These are phyloP conservation scores for Coenobita brevimanus DNA, from an alignment of 1,140 invertebrate species.

Conservation along the genomic window DNA sequence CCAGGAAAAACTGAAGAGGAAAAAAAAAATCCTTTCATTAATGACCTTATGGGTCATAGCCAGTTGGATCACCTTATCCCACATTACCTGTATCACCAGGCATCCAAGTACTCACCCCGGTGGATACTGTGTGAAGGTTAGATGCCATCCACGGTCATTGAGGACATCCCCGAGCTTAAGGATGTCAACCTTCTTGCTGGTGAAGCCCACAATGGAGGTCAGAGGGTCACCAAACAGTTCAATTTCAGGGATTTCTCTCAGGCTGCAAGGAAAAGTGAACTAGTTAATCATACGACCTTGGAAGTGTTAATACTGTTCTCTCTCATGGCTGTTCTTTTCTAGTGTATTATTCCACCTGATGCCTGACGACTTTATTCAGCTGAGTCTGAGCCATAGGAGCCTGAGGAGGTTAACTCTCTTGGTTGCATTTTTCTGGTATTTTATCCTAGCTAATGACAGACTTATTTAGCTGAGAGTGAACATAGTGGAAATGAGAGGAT, in stretches of 20 bases:
- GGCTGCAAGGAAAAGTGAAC: conserved; percentile 74
- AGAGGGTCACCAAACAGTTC: conserved; percentile 92
- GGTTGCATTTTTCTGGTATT: too few relatives aligned
- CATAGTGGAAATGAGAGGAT: conserved; percentile 88
- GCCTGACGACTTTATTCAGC: too few relatives aligned
- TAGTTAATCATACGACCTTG: neutral
- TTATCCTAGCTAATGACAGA: too few relatives aligned
- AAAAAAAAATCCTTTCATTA: too few relatives aligned
- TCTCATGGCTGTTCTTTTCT: too few relatives aligned
- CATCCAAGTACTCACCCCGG: conserved; percentile 81
- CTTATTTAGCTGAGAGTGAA: conserved; percentile 88
- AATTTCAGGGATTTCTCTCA: conserved; percentile 86
- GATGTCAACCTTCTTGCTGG: conserved; percentile 92
- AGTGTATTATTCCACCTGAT: too few relatives aligned
- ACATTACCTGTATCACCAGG: neutral
- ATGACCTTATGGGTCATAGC: too few relatives aligned
- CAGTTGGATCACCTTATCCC: too few relatives aligned
- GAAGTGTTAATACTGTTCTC: too few relatives aligned
- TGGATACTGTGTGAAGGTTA: conserved; percentile 96
- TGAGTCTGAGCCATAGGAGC: too few relatives aligned
- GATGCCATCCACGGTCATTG: conserved; percentile 89
- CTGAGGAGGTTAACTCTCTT: too few relatives aligned
- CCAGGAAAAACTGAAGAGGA: too few relatives aligned
- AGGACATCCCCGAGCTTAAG: conserved; percentile 87
- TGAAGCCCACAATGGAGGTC: conserved; percentile 89